Evolutionary conservation across 2,113 vertebrate species (phyloP).

Genomic region (Brachypodius melanocephalos): DNA sequence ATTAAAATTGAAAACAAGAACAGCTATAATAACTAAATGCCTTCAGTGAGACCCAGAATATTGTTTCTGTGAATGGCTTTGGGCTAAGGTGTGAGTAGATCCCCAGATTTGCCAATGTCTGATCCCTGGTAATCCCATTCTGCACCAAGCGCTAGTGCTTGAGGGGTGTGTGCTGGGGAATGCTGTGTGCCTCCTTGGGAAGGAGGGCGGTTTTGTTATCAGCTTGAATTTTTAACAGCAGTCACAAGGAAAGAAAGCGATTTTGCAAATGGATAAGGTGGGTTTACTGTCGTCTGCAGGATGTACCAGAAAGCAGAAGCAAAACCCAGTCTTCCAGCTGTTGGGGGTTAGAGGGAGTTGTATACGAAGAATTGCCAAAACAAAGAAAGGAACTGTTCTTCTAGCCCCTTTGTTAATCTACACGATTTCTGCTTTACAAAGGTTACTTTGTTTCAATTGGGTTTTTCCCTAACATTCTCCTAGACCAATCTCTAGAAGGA

Average conservation of each 20-base stretch:
- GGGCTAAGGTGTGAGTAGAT: not conserved
- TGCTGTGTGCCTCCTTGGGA: rapidly evolving
- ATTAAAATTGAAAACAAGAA: not conserved
- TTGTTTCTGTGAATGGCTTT: not conserved
- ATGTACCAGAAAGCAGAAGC: not conserved
- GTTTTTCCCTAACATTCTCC: slow-evolving; percentile 6
- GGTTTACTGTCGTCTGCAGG: not conserved
- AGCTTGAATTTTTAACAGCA: not conserved
- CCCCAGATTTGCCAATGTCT: not conserved
- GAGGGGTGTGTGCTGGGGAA: not conserved
- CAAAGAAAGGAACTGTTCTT: not conserved
- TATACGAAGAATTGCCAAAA: slow-evolving; percentile 4
- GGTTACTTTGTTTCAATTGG: slow-evolving; percentile 11
- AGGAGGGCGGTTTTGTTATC: slow-evolving; percentile 1
- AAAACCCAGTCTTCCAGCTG: not conserved
- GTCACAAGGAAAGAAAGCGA: not conserved
- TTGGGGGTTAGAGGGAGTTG: not conserved
- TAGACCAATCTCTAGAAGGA: not conserved
- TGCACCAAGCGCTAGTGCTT: rapidly evolving
- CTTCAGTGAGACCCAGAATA: not conserved
- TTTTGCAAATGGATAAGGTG: not conserved
- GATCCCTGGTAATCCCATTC: not conserved
- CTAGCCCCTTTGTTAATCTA: not conserved
- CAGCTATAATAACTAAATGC: not conserved
- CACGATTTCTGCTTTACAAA: not conserved